phyloP scores from a whole-genome alignment of 2,113 vertebrate species.

The Canis aureus region DNA sequence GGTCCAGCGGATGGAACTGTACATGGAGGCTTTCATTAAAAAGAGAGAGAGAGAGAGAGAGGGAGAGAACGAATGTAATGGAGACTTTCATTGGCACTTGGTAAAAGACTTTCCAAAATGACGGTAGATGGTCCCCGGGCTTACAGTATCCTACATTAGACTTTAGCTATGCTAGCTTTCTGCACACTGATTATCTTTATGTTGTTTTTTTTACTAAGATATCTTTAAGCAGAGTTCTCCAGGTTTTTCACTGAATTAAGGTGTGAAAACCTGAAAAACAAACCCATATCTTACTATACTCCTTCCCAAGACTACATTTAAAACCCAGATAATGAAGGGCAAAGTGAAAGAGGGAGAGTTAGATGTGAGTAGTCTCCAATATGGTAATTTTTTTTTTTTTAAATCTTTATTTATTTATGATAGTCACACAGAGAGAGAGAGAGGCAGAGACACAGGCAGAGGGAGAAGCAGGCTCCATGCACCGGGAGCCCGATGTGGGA shows the following conservation, averaged over 20 bases:
- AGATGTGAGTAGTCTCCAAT: neutral
- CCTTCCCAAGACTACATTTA: neutral
- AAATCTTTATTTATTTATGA: too few relatives aligned
- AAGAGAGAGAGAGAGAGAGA: neutral
- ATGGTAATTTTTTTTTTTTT: neutral
- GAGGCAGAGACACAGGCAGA: too few relatives aligned
- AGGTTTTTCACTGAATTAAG: neutral
- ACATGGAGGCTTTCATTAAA: neutral
- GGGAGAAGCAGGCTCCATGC: too few relatives aligned
- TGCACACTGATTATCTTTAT: neutral
- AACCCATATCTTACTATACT: neutral
- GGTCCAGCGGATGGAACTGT: neutral
- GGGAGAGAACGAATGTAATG: neutral
- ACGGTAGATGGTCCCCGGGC: neutral
- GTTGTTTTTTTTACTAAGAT: neutral
- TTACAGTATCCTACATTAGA: neutral
- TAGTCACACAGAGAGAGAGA: too few relatives aligned
- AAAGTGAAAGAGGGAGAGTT: neutral
- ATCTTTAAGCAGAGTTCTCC: neutral
- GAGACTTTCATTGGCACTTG: neutral
- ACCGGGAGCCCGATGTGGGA: too few relatives aligned
- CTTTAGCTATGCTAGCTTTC: neutral
- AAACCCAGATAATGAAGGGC: neutral
- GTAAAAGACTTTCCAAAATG: constrained; percentile 22
- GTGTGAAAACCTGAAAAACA: neutral